Conservation (phyloP, 2,888 invertebrate species). For the Keiferia lycopersicella region DNA sequence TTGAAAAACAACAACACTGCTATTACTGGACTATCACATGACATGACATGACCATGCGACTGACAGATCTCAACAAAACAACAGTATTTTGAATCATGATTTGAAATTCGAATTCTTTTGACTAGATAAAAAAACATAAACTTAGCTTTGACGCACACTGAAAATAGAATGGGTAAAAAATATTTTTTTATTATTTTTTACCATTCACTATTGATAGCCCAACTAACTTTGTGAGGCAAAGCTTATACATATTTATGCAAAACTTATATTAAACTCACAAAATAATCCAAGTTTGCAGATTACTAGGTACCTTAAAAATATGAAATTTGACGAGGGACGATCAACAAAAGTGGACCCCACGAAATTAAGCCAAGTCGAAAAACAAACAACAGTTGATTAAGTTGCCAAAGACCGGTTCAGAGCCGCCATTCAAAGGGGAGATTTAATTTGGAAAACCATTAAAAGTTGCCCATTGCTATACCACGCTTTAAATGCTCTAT, state of each 20-base stretch:
- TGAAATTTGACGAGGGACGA: neutral
- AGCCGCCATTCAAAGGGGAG: conserved; percentile 53
- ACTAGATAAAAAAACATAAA: no score
- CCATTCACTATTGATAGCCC: no score
- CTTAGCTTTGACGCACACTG: no score
- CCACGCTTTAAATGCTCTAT: conserved; percentile 8
- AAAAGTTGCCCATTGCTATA: conserved; percentile 30
- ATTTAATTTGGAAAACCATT: conserved; percentile 68
- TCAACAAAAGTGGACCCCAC: conserved; percentile 37
- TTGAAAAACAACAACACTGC: conserved; percentile 54
- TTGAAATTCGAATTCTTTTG: no score
- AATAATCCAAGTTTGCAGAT: neutral
- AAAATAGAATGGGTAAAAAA: no score
- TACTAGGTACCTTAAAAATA: neutral
- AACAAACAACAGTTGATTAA: conserved; percentile 75
- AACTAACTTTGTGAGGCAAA: no score
- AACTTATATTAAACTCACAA: neutral
- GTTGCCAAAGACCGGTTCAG: conserved; percentile 58
- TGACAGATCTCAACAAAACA: conserved; percentile 46
- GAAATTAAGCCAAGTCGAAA: conserved; percentile 67
- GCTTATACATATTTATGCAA: no score
- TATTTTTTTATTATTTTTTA: no score
- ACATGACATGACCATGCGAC: conserved; percentile 35
- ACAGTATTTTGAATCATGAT: neutral
- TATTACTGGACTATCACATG: neutral